phyloP scores from a whole-genome alignment of 2,113 vertebrate genomes.

The Lepidiolamprologus cunningtoni region DNA sequence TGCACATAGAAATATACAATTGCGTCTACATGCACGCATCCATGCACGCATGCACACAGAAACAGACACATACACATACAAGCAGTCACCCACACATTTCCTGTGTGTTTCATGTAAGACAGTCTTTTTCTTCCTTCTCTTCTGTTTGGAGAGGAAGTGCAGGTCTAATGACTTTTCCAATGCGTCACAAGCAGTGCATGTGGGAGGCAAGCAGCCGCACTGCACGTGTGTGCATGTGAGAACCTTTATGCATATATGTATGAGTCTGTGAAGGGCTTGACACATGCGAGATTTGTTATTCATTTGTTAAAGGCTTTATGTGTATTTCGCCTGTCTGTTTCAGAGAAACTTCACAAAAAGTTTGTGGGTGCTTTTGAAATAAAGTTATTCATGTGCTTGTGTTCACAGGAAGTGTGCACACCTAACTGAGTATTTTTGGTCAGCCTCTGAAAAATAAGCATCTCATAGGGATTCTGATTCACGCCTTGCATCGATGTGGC shows the following conservation, averaged over 20 bases:
- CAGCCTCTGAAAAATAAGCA: neutral
- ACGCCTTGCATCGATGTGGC: neutral
- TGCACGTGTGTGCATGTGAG: conserved; percentile 45
- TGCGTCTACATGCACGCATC: neutral
- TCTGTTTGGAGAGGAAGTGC: conserved; percentile 61
- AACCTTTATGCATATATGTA: conserved; percentile 34
- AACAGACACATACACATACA: neutral
- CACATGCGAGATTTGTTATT: conserved; percentile 7
- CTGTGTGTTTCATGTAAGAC: conserved; percentile 59
- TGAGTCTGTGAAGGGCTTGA: conserved; percentile 4
- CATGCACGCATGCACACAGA: neutral
- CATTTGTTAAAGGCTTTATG: conserved; percentile 1
- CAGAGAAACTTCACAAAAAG: neutral
- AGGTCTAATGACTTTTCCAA: conserved; percentile 63
- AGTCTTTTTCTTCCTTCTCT: conserved; percentile 49
- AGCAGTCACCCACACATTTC: conserved; percentile 62
- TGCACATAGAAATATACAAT: neutral
- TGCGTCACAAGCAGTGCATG: conserved; percentile 56
- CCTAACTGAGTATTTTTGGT: neutral
- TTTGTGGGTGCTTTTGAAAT: neutral
- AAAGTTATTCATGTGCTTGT: neutral
- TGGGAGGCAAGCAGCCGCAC: conserved; percentile 47
- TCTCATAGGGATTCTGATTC: conserved; percentile 2
- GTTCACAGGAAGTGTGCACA: neutral
- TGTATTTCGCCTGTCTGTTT: neutral